These are phyloP conservation scores for Scaptodrosophila latifasciaeformis DNA, from an alignment of 2,888 invertebrate species.

Conservation along the genomic window DNA sequence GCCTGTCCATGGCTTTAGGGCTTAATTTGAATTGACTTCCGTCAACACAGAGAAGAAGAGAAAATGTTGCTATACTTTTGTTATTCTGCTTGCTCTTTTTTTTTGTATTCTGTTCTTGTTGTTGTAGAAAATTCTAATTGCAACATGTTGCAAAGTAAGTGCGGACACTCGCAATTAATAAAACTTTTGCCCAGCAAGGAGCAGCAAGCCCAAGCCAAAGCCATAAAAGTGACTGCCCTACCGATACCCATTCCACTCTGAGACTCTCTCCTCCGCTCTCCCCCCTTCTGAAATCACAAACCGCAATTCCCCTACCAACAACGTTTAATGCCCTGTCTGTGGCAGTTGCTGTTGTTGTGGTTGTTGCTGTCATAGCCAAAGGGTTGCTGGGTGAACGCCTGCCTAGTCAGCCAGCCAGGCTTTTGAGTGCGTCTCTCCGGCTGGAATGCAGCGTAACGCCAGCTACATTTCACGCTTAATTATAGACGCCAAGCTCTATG, in stretches of 20 bases:
- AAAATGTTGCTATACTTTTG: too few relatives aligned
- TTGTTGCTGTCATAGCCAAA: constrained; percentile 37
- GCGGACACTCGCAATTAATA: constrained; percentile 70
- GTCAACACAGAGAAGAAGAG: constrained; percentile 38
- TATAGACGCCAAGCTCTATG: constrained; percentile 67
- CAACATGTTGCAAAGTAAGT: constrained; percentile 66
- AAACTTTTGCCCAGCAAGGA: constrained; percentile 43
- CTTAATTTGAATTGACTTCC: constrained; percentile 62
- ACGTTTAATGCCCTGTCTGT: neutral
- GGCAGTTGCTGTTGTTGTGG: constrained; percentile 20
- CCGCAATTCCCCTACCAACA: too few relatives aligned
- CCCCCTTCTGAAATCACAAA: too few relatives aligned
- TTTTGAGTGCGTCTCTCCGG: too few relatives aligned
- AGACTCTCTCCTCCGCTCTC: too few relatives aligned
- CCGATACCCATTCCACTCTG: too few relatives aligned
- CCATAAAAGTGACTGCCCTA: constrained; percentile 42
- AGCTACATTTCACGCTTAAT: constrained; percentile 70
- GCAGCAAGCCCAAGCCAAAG: constrained; percentile 16
- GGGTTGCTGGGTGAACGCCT: too few relatives aligned
- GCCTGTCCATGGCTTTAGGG: neutral
- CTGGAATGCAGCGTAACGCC: constrained; percentile 64
- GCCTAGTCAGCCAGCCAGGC: constrained; percentile 19
- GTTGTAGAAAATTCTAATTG: constrained; percentile 55
- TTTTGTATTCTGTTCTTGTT: too few relatives aligned
- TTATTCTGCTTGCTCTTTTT: too few relatives aligned